Conservation (phyloP, 64 coral and sea anemone species). For the Pocillopora verrucosa region DNA sequence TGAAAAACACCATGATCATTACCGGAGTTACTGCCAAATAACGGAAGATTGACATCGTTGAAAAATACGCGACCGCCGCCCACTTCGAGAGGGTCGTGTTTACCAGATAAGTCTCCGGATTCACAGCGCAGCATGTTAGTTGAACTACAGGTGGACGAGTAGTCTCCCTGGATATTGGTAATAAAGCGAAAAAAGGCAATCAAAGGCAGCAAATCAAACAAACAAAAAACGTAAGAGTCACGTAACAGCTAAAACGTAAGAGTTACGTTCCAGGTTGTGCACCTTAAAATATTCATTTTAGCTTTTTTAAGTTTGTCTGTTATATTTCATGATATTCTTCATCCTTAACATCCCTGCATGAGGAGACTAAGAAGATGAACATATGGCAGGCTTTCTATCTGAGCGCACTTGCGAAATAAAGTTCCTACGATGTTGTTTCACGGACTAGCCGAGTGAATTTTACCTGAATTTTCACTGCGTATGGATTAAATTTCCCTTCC, state of each 20-base stretch:
- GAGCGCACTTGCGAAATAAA: not conserved
- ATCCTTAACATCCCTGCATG: too few species aligned
- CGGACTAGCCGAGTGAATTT: not conserved
- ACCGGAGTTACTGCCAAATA: constrained; percentile 33
- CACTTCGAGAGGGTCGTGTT: constrained; percentile 1
- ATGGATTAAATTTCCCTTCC: not conserved
- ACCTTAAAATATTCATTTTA: too few species aligned
- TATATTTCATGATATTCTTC: too few species aligned
- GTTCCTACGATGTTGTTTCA: not conserved
- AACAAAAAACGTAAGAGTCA: too few species aligned
- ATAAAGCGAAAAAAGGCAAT: not conserved
- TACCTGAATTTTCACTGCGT: not conserved
- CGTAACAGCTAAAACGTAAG: too few species aligned
- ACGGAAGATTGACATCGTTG: constrained; percentile 29
- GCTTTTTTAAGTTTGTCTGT: too few species aligned
- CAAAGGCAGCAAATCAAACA: not conserved
- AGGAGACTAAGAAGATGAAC: too few species aligned
- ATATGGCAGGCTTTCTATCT: too few species aligned
- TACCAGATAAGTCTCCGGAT: constrained; percentile 7
- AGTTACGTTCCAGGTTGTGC: too few species aligned
- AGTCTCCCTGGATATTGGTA: not conserved
- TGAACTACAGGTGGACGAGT: not conserved
- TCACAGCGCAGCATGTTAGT: constrained; percentile 38
- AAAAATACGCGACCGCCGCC: not conserved
- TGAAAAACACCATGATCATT: not conserved